These are phyloP conservation scores for Globodera rostochiensis DNA, from an alignment of 1,140 invertebrate species.

Conservation along the genomic window DNA sequence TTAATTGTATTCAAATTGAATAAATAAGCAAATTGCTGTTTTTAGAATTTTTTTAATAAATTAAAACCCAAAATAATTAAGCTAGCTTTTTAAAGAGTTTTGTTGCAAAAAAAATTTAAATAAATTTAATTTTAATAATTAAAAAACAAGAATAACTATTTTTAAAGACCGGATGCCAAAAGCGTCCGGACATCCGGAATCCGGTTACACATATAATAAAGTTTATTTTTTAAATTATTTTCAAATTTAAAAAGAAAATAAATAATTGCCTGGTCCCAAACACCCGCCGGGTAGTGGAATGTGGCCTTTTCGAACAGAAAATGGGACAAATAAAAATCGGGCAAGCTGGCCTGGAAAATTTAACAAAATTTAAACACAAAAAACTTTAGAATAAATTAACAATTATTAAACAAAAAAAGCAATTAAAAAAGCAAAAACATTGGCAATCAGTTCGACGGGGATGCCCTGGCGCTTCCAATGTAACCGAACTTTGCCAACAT, in stretches of 20 bases:
- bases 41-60: not conserved
- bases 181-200: too few species aligned
- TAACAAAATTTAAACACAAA: too few species aligned
- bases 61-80: not conserved
- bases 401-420: constrained; percentile 1
- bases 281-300: constrained; percentile 63
- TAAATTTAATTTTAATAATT: too few species aligned
- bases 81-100: too few species aligned
- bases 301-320: constrained; percentile 61
- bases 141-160: too few species aligned
- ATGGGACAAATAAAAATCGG: constrained; percentile 60
- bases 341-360: constrained; percentile 40
- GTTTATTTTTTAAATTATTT: constrained; percentile 5
- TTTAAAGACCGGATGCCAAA: too few species aligned
- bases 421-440: constrained; percentile 38
- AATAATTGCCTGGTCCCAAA: constrained; percentile 58
- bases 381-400: too few species aligned
- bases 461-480: constrained; percentile 61
- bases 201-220: not conserved
- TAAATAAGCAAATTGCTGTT: constrained; percentile 13
- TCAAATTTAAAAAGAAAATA: too few species aligned
- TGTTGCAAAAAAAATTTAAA: too few species aligned
- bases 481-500: constrained; percentile 63
- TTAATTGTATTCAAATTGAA: constrained; percentile 28
- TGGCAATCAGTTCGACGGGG: constrained; percentile 63